phyloP scores from a whole-genome alignment of 2,888 invertebrate genomes.

The Cinara cedri region DNA sequence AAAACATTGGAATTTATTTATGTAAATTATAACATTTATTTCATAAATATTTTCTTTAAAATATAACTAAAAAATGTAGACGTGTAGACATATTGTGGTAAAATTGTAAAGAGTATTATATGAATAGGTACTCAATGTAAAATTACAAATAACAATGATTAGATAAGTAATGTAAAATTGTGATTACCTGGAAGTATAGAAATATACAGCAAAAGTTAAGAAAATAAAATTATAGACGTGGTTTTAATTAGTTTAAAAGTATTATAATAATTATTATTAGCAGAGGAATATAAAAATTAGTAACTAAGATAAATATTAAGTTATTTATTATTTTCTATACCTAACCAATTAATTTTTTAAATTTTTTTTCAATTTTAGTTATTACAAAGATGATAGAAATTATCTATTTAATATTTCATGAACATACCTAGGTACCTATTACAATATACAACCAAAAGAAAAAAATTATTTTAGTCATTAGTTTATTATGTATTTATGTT shows the following conservation, averaged over 20 bases:
- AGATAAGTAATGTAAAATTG: background rate
- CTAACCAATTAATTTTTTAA: background rate
- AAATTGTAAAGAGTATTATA: too few relatives aligned
- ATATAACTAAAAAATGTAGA: too few relatives aligned
- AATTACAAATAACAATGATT: too few relatives aligned
- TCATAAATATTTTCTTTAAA: too few relatives aligned
- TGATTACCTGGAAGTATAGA: slow-evolving; percentile 4
- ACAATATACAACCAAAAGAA: background rate
- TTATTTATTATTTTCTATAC: background rate
- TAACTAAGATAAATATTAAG: background rate
- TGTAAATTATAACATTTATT: too few relatives aligned
- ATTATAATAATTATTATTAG: background rate
- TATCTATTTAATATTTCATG: background rate
- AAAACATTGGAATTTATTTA: too few relatives aligned
- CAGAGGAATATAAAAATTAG: background rate
- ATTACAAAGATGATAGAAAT: slow-evolving; percentile 3
- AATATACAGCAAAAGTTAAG: background rate
- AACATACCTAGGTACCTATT: background rate
- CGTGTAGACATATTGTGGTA: too few relatives aligned
- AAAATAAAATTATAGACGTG: background rate
- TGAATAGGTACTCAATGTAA: too few relatives aligned
- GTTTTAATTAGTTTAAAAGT: background rate
- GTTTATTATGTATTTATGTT: background rate
- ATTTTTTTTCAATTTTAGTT: background rate
- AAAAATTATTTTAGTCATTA: background rate